These are phyloP conservation scores for Lasioglossum vierecki DNA, from an alignment of 2,888 invertebrate genomes.

Conservation along the genomic window DNA sequence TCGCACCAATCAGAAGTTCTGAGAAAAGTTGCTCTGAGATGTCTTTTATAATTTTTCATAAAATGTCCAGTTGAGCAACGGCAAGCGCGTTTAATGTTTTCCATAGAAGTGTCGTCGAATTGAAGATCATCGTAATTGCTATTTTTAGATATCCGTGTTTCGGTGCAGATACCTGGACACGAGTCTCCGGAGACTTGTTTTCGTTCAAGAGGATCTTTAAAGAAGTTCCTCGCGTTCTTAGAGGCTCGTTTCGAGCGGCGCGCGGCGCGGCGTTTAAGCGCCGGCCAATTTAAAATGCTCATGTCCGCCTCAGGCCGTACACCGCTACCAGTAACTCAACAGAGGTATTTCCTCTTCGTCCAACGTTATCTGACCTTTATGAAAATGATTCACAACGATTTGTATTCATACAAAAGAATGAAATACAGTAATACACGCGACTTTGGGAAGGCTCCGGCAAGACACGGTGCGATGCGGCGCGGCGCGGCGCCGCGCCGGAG, in stretches of 20 bases:
- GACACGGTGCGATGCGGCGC: neutral
- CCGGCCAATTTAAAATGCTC: constrained; percentile 42
- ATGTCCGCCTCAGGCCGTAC: constrained; percentile 26
- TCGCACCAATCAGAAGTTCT: no score
- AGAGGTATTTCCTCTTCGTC: constrained; percentile 30
- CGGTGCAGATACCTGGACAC: constrained; percentile 34
- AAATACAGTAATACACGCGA: neutral
- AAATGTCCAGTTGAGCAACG: neutral
- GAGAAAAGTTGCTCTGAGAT: neutral
- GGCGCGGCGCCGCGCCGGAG: neutral
- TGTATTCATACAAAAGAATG: constrained; percentile 6
- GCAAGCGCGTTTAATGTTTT: neutral
- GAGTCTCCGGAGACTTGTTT: constrained; percentile 41
- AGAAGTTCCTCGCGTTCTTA: constrained; percentile 53
- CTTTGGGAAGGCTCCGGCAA: neutral
- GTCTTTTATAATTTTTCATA: neutral
- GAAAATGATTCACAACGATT: constrained; percentile 37
- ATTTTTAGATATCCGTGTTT: constrained; percentile 41
- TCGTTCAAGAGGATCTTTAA: constrained; percentile 59
- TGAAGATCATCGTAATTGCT: constrained; percentile 25
- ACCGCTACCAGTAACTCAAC: constrained; percentile 16
- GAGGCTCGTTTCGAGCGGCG: constrained; percentile 38
- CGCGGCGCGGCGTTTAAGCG: constrained; percentile 33
- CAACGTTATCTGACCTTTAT: constrained; percentile 53
- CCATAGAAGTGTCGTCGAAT: constrained; percentile 31